Evolutionary conservation across 2,888 invertebrate species (phyloP), one percentile per base, ranked within the genome.

Genomic region (Mycalesis mineus): DNA sequence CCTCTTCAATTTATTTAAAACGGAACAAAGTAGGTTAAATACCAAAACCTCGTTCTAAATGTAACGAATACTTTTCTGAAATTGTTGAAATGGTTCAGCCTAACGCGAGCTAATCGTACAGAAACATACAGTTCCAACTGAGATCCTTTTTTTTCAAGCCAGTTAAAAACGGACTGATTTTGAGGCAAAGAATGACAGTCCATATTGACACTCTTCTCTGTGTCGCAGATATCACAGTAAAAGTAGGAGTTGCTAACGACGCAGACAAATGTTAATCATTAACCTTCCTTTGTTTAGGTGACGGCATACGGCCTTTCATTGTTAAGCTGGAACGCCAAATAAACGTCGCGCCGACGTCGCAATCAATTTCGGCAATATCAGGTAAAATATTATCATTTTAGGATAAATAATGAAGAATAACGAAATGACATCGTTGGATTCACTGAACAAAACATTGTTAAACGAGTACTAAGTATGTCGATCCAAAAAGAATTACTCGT

Each of bases 181-280:
- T 17, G n/a, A n/a, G 41, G 3, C n/a, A 22, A 42, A 11, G 5
- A 8, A 0, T 42, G 4, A 3, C 22, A 45, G 4, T 36, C 0
- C 9, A 1, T n/a, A 45, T 31, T 45, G 8, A 36, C 14, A 53
- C 15, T 53, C 31, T 36, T 15, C 11, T 31, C 11, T 50, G n/a
- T n/a, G n/a, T n/a, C n/a, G n/a, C 22, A 33, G 47, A 55, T 29
- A 40, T 39, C 29, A 33, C 28, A 28, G 37, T 8, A 22, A 44
- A 44, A 50, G 14, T 44, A 52, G 15, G 45, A 58, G 48, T 56
- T 57, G 58, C 39, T 50, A 57, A 55, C 58, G 64, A 61, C 62
- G 58, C 42, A 53, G 60, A 64, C 58, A 50, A 62, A 62, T 64
- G 44, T 44, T 11, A 52, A 39, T 31, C 55, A 58, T 58, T 58